Percentiles rank a stretch among this genome's conserved stretches.
Conservation (phyloP, 2,113 vertebrate species). For the Cyanoramphus novaezelandiae region DNA sequence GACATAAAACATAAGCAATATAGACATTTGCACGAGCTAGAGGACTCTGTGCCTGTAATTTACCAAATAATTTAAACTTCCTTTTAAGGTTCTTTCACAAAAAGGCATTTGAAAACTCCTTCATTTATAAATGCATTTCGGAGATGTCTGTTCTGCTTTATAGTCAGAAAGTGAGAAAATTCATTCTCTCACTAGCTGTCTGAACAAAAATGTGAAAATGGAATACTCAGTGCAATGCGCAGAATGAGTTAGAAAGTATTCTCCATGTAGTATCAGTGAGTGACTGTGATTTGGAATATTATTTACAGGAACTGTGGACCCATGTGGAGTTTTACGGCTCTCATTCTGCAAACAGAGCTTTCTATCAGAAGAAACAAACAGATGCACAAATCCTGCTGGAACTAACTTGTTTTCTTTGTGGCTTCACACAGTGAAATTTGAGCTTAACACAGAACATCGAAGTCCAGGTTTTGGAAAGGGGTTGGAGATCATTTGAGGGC, state of each 20-base stretch:
- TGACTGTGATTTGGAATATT: not conserved
- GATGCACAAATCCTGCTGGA: not conserved
- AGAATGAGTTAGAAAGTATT: not conserved
- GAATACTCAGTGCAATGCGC: fast-evolving
- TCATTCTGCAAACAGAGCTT: not conserved
- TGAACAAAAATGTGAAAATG: not conserved
- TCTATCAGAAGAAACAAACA: not conserved
- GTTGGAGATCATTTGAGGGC: too few relatives aligned
- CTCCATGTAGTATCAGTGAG: not conserved
- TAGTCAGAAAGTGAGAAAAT: not conserved
- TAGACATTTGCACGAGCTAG: not conserved
- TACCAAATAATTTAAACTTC: not conserved
- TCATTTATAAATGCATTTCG: not conserved
- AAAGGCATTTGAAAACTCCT: not conserved
- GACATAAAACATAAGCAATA: not conserved
- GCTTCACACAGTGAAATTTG: not conserved
- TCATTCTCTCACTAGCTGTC: too few relatives aligned
- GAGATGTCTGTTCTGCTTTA: not conserved
- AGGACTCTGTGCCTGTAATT: not conserved
- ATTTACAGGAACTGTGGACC: not conserved
- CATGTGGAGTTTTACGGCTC: not conserved
- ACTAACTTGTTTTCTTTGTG: not conserved
- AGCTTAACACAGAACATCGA: not conserved
- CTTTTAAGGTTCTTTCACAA: not conserved
- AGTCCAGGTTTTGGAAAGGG: not conserved